Evolutionary conservation across 2,113 vertebrate genomes (phyloP), one percentile per base, ranked within the genome.

Genomic region (Aphelocoma coerulescens): DNA sequence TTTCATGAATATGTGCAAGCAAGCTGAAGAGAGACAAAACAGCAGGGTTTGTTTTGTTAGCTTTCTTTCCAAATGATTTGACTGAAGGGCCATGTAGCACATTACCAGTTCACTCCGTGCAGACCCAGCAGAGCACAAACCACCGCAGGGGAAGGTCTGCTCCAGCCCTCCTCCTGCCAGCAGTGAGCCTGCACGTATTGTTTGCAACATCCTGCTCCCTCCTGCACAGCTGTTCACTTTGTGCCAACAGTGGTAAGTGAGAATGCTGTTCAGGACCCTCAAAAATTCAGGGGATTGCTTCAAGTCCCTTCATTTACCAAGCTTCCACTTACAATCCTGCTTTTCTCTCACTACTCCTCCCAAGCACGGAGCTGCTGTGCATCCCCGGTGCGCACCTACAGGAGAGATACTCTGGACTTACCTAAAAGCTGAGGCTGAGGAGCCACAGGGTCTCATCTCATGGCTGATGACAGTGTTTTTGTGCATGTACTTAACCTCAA

Each of bases 301-400:
- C 22, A 52, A 71, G 54, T 57, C 22, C 22, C 26, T 39, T 91
- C 43, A 32, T 55, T 80, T 81, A 81, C 65, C 7, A 51, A 81
- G 16, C 22, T 43, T 71, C n/a, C 48, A 35, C 30, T 77, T 77
- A 54, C 15, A 80, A 33, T 71, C 27, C 39, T 85, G 62, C 32
- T 86, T 52, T 74, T 58, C 57, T 79, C 67, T 62, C 63, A 62
- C 33, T 23, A 5, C 11, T 65, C 62, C 51, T 37, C 67, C 27
- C 0, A 0, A 32, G 46, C 2, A 0, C 0, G 0, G 27, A 37
- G 51, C 37, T 54, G 54, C 81, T 73, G 26, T 51, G 27, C 71
- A 85, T 51, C 58, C 55, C 69, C n/a, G 43, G 28, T 2, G 2
- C 1, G 0, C 37, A 24, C 33, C 51, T 66, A 82, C 21, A 82